phyloP scores from a whole-genome alignment of 2,888 invertebrate genomes.

The Cosmia pyralina region DNA sequence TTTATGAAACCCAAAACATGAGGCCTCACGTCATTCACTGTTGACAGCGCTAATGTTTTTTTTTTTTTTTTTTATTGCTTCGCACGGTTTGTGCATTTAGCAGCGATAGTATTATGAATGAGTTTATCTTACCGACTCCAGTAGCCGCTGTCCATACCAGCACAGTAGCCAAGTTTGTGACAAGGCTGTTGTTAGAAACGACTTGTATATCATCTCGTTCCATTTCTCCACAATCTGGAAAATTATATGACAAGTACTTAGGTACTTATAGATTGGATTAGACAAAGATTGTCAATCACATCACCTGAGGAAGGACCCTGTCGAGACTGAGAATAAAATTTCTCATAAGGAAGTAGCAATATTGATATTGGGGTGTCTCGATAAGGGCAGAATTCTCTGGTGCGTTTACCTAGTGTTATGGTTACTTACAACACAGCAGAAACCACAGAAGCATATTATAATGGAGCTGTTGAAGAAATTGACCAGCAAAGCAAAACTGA shows the following conservation, averaged over 20 bases:
- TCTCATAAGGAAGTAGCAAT: too few species aligned
- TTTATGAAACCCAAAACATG: too few species aligned
- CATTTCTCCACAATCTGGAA: constrained; percentile 81
- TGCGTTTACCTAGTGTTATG: neutral
- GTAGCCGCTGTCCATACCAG: constrained; percentile 82
- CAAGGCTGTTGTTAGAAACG: constrained; percentile 77
- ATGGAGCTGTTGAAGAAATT: constrained; percentile 82
- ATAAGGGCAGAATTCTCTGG: neutral
- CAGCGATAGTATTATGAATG: too few species aligned
- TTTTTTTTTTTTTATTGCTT: too few species aligned
- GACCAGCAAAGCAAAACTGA: constrained; percentile 78
- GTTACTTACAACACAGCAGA: constrained; percentile 77
- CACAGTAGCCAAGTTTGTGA: constrained; percentile 82
- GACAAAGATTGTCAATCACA: neutral
- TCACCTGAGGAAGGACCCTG: neutral
- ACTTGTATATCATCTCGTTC: constrained; percentile 82
- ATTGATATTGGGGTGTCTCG: neutral
- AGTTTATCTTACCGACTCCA: constrained; percentile 78
- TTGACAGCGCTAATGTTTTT: too few species aligned
- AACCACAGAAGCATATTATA: constrained; percentile 78
- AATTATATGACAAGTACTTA: neutral
- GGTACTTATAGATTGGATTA: neutral
- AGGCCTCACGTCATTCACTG: too few species aligned
- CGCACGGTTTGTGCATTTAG: too few species aligned
- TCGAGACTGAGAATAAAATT: too few species aligned